Percentiles rank a stretch among this genome's conserved stretches.
phyloP scores from a whole-genome alignment of 2,888 invertebrate species.

The Drosophila ezoana region DNA sequence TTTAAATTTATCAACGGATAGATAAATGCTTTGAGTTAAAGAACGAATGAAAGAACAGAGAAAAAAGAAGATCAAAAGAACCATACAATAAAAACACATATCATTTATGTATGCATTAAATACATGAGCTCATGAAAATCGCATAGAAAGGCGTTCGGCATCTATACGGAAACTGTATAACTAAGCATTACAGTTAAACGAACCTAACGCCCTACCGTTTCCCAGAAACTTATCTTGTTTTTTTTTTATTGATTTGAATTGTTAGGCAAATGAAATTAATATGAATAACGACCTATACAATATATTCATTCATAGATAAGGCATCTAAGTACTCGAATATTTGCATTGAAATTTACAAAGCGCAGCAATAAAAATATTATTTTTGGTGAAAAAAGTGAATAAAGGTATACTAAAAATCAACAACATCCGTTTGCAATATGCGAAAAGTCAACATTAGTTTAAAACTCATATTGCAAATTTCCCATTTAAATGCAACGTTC shows the following conservation, averaged over 20 bases:
- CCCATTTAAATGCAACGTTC: conserved; percentile 27
- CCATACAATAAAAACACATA: too few relatives aligned
- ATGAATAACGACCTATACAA: not conserved
- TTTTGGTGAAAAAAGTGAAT: not conserved
- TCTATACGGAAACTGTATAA: too few relatives aligned
- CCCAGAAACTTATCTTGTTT: not conserved
- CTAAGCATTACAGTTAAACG: not conserved
- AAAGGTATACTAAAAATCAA: conserved; percentile 3
- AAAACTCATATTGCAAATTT: conserved; percentile 7
- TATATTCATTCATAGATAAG: not conserved
- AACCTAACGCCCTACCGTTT: not conserved
- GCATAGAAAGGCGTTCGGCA: too few relatives aligned
- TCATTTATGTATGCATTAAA: too few relatives aligned
- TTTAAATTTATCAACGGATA: not conserved
- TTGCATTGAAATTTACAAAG: conserved; percentile 9
- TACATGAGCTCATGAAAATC: too few relatives aligned
- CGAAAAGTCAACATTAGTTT: conserved; percentile 11
- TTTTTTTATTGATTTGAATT: not conserved
- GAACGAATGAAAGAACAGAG: too few relatives aligned
- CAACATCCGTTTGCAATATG: not conserved
- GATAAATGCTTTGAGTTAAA: not conserved
- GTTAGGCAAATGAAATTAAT: not conserved
- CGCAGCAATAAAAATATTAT: not conserved
- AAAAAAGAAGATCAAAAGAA: too few relatives aligned
- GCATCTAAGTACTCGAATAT: not conserved